Conservation (phyloP, 2,888 invertebrate species). For the Sylvicola cinctus region DNA sequence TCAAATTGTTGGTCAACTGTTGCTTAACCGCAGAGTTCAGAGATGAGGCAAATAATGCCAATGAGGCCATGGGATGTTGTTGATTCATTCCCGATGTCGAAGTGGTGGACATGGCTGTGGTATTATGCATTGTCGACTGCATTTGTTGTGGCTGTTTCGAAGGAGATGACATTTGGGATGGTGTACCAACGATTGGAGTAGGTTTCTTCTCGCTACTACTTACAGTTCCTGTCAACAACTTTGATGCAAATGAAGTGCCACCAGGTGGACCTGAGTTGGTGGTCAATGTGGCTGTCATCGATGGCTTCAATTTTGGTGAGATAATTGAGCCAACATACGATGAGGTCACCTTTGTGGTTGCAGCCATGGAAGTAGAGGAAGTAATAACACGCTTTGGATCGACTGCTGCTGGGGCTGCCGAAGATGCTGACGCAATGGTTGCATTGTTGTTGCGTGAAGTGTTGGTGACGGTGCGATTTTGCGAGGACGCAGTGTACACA, state of each 20-base stretch:
- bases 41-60: background rate
- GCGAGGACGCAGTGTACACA: constrained; percentile 5
- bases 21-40: background rate
- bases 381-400: constrained; percentile 15
- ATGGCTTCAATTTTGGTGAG: too few species aligned
- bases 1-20: background rate
- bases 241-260: too few species aligned
- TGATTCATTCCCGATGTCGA: background rate
- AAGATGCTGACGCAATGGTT: constrained; percentile 11
- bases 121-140: constrained; percentile 13
- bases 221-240: too few species aligned
- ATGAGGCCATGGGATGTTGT: background rate
- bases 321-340: constrained; percentile 9
- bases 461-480: constrained; percentile 11
- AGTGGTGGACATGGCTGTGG: constrained; percentile 28
- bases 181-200: too few species aligned
- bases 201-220: too few species aligned
- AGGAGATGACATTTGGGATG: too few species aligned
- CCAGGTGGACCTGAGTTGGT: too few species aligned
- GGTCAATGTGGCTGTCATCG: too few species aligned
- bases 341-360: constrained; percentile 14
- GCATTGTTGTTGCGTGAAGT: constrained; percentile 16
- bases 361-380: constrained; percentile 7
- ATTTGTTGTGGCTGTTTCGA: constrained; percentile 7
- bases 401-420: constrained; percentile 15